Evolutionary conservation across 2,113 vertebrate species (phyloP).

Genomic region (Lontra canadensis): DNA sequence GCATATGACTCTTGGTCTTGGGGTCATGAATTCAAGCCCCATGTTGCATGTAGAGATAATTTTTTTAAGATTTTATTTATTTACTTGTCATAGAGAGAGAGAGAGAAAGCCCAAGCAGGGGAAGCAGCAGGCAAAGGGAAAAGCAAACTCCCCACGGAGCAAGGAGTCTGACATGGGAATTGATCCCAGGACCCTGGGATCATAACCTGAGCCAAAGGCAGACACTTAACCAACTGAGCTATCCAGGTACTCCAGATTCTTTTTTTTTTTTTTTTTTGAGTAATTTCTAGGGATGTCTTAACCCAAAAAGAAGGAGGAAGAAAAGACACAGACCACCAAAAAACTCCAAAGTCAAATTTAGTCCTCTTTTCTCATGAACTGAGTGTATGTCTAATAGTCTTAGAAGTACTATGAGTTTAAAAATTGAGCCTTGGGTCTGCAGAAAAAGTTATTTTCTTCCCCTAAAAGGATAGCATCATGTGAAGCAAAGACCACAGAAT

Average conservation of each 20-base stretch:
- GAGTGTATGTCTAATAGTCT: neutral
- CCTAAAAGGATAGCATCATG: neutral
- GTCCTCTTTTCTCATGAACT: neutral
- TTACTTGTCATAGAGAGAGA: neutral
- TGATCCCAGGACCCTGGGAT: neutral
- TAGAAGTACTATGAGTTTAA: neutral
- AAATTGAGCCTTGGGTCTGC: neutral
- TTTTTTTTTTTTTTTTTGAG: neutral
- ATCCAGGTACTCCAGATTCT: neutral
- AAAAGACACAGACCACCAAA: neutral
- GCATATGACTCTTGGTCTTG: neutral
- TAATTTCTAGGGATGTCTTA: neutral
- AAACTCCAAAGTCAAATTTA: neutral
- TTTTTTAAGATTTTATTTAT: neutral
- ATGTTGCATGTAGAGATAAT: neutral
- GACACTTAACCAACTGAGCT: neutral
- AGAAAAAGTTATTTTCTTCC: neutral
- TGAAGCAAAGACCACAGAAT: neutral
- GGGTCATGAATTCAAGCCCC: neutral
- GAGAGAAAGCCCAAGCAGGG: neutral
- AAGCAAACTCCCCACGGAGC: neutral
- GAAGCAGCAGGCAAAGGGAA: neutral
- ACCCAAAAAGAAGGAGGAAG: neutral
- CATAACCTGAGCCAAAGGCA: neutral
- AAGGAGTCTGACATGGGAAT: neutral